phyloP scores from a whole-genome alignment of 2,797 vertebrate species.

The Triplophysa bombifrons region DNA sequence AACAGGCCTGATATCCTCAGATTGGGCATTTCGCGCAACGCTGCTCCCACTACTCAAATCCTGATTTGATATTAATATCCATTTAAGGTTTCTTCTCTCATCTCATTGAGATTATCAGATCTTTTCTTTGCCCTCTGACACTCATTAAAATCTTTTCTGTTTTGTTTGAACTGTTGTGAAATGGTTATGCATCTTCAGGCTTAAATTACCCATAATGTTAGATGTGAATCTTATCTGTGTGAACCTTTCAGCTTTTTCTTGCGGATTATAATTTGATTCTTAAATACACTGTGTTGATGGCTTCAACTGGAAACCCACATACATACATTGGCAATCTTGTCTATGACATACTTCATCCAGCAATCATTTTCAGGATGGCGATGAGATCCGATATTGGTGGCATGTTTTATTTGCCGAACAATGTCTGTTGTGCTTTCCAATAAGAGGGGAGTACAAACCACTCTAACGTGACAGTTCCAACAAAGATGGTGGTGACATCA shows the following conservation, averaged over 20 bases:
- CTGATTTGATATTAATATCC: slow-evolving; percentile 97
- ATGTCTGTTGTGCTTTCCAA: slow-evolving; percentile 61
- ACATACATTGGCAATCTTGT: slow-evolving; percentile 38
- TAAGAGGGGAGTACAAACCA: slow-evolving; percentile 59
- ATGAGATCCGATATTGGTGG: slow-evolving; percentile 61
- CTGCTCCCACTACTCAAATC: slow-evolving; percentile 79
- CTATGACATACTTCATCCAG: slow-evolving; percentile 53
- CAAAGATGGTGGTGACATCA: slow-evolving; percentile 61
- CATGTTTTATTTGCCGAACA: slow-evolving; percentile 57
- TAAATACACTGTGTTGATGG: neutral
- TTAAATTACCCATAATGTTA: slow-evolving; percentile 46
- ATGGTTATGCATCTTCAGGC: slow-evolving; percentile 47
- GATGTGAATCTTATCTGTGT: slow-evolving; percentile 50
- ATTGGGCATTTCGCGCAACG: slow-evolving; percentile 94
- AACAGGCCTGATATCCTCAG: slow-evolving; percentile 68
- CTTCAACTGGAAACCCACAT: neutral
- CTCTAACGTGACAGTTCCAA: slow-evolving; percentile 63
- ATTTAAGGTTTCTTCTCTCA: slow-evolving; percentile 74
- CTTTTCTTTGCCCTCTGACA: slow-evolving; percentile 61
- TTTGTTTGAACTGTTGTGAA: slow-evolving; percentile 52
- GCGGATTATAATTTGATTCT: slow-evolving; percentile 22
- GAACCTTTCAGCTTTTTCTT: slow-evolving; percentile 45
- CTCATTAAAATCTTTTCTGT: slow-evolving; percentile 57
- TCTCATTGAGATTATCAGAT: slow-evolving; percentile 72
- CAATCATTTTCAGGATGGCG: slow-evolving; percentile 58